Base-by-base conservation (phyloP, 2,888 invertebrate species). In the Andricus curvator region DNA sequence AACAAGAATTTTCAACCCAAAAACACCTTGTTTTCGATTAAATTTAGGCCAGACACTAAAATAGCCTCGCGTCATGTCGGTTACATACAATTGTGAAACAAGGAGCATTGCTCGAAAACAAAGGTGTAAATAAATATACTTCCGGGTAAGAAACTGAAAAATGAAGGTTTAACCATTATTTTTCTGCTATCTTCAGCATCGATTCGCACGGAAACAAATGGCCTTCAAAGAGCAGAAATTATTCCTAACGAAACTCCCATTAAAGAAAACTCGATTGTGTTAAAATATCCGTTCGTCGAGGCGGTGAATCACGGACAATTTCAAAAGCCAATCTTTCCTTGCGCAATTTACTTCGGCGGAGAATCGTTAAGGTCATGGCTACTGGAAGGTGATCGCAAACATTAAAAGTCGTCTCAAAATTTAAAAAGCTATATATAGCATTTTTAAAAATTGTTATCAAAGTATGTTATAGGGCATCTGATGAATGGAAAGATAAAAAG, bases 291-390 rank as follows among this genome's bases (percentile, higher is more conserved):
- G 86, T 86, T 85, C 80, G 81, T 86, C 82, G 84, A 86, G 85
- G 86, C 85, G 85, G 86, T 87, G 87, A 89, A 88, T 88, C 90
- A 88, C 88, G 85, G 86, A 87, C 87, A 84, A 86, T 90, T 89
- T 90, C 89, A 89, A 89, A 89, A 89, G 89, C 84, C 85, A 85
- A 84, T 60, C 85, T 92, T 92, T 91, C 91, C 87, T 90, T 87
- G 88, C 89, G 90, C 90, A 91, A 91, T 89, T 83, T 82, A 81
- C 84, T 88, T 85, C 85, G 82, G 85, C 87, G 86, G 86, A 85
- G 84, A 80, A 82, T 86, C 84, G 83, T 88, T 90, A 91, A 91
- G 91, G 91, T 91, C 91, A 91, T 90, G 91, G 91, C 88, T 91
- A 83, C 83, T 88, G 87, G 85, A 84, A 86, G 86, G 82, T 84